Evolutionary conservation across 2,113 vertebrate genomes (phyloP), one percentile per base, ranked within the genome.

Genomic region (Pogona vitticeps): DNA sequence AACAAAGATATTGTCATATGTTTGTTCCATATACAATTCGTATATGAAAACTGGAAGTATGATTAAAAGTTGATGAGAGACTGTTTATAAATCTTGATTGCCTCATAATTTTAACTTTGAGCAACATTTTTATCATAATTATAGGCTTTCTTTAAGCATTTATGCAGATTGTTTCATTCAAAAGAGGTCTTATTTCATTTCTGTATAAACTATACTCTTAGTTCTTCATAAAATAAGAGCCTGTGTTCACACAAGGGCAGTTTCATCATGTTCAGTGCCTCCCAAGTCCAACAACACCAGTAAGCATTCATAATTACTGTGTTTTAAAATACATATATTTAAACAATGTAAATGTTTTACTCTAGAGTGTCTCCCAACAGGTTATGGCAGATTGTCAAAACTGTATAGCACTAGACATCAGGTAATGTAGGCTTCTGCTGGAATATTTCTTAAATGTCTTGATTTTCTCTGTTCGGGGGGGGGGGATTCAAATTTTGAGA

Each of bases 41-140:
- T 96, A 97, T 95, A 95, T 97, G 92, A 96, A 95, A 95, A 82
- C 94, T 94, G 91, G 86, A 96, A 97, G 96, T 97, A 90, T 97
- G 96, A 97, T 97, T 97, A 97, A 96, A 97, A 97, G 96, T 97
- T 95, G 93, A 97, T 96, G 96, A 97, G 95, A 96, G 95, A 96
- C 94, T 97, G 96, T 97, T 97, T 97, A 97, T 97, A 97, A 97
- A 97, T 97, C 97, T 97, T 97, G 97, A 97, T 97, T 97, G 97
- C 97, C 97, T 97, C 97, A 96, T 97, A 97, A 97, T 97, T 97
- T 97, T 97, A 97, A 97, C 96, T 97, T 96, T 97, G 95, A 97
- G 96, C 96, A 97, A 97, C 97, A 97, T 97, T 97, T 97, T 97
- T 97, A 97, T 97, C 97, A 96, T 97, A 97, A 97, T 97, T 97